Percentiles rank a stretch among this genome's conserved stretches.
Conservation (phyloP, 2,888 invertebrate species). For the Microplitis manilae region DNA sequence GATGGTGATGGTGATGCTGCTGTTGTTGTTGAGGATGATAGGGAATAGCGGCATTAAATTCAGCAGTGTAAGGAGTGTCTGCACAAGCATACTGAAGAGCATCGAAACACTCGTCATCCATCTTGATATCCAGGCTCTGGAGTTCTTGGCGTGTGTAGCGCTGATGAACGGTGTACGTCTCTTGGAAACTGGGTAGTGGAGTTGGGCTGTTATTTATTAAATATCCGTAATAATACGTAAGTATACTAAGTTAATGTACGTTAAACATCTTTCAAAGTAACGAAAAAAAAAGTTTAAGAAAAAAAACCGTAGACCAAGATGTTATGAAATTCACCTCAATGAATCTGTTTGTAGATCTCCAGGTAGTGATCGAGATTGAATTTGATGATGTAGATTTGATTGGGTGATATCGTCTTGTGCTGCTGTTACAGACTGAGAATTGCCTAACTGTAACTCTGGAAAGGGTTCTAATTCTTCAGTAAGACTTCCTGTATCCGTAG, state of each 20-base stretch:
- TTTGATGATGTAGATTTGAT: conserved; percentile 61
- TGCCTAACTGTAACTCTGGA: conserved; percentile 76
- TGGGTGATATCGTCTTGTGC: conserved; percentile 62
- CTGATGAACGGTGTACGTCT: conserved; percentile 84
- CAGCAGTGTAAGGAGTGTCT: conserved; percentile 59
- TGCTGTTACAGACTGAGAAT: conserved; percentile 61
- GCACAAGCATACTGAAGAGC: conserved; percentile 66
- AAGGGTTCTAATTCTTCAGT: conserved; percentile 84
- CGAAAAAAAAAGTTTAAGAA: not conserved
- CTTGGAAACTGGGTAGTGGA: conserved; percentile 88
- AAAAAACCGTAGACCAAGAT: not conserved
- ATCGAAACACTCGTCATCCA: conserved; percentile 90
- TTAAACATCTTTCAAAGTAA: not conserved
- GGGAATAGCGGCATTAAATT: conserved; percentile 58
- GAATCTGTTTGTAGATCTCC: conserved; percentile 66
- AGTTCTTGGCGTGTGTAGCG: conserved; percentile 79
- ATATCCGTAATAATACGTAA: conserved; percentile 4
- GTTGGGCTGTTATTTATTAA: conserved; percentile 72
- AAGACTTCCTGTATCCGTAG: conserved; percentile 76
- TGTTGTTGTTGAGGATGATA: conserved; percentile 60
- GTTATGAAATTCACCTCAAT: conserved; percentile 58
- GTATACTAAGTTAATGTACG: conserved; percentile 7
- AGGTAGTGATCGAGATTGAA: conserved; percentile 60
- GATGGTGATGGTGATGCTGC: conserved; percentile 51
- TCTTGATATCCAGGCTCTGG: conserved; percentile 81